Evolutionary conservation across 2,113 vertebrate species (phyloP), one percentile per base, ranked within the genome.

Genomic region (Peromyscus polionotus): DNA sequence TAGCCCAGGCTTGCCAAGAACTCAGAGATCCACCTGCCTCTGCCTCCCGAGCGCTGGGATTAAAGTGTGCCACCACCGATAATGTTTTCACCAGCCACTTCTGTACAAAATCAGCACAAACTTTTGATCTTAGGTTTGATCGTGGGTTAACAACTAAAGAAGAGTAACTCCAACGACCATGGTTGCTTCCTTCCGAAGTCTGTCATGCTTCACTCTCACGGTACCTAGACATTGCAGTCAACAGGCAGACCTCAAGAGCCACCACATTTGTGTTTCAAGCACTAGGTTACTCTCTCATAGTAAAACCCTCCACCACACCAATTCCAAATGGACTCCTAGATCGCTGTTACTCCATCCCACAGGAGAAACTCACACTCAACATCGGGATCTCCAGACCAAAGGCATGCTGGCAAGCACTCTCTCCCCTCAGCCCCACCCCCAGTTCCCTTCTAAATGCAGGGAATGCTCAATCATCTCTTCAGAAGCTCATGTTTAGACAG

Each of bases 51-150:
- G 70, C 9, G 16, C 70, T 73, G 70, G 70, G 19, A 73, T 39
- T 72, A 39, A 72, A 72, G 36, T 39, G 8, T 20, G 17, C 16
- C 95, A 98, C 97, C 98, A 98, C 36, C n/a, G 36, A 72, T 72
- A n/a, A n/a, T n/a, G 70, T 72, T 72, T 72, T 20, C 17, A 33
- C 36, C 70, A 72, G 57, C 98, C 96, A 97, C 90, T 97, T 98
- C 97, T 97, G 89, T 90, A 97, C 73, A 94, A 95, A 97, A 39
- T 93, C 81, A 91, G 95, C 81, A 93, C 96, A 95, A 36, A 90
- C 93, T 94, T 98, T 97, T 98, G 95, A 97, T 98, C 95, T 96
- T 0, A 19, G 95, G 97, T 57, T 81, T 68, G 36, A 57, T 42
- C 24, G 72, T 90, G 68, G 22, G 57, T 42, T 83, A 26, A 84